Base-by-base conservation (phyloP, 2,113 vertebrate genomes). In the Nibea coibor region DNA sequence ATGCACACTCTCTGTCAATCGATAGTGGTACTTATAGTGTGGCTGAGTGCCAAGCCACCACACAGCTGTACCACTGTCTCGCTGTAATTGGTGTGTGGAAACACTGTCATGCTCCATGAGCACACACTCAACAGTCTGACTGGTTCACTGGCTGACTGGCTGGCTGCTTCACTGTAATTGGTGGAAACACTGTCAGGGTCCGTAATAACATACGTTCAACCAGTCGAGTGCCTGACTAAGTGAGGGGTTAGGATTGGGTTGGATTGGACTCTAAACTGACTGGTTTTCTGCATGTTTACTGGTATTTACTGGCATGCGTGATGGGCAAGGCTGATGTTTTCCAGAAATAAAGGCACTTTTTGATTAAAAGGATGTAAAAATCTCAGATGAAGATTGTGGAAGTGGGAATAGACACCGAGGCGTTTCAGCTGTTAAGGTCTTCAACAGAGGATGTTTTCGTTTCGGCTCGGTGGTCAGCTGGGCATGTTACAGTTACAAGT, bases 71-170 rank as follows among this genome's bases (percentile, higher is more conserved):
- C 81, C 83, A 65, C 88, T 81, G 84, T 89, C 86, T 90, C 53
- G 16, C 85, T 70, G 87, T 93, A 93, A 93, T 93, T 93, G 91
- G 87, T 89, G 88, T 88, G 91, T 88, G 91, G 90, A 91, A 93
- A 93, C 86, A 90, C 81, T 91, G 92, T 90, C 89, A 90, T 87
- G 88, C 85, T 83, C 80, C 86, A 83, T 90, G 88, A 92, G 91
- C 90, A 68, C 87, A 85, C 83, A 78, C 87, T 81, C 80, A 59
- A 35, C 88, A 63, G 75, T 69, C 71, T 77, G 87, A 90, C 88
- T 81, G 89, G 59, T 87, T 71, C 88, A 59, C 72, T 26, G 74
- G 79, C 72, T 73, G 69, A 82, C 85, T 82, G 78, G 78, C 65
- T 72, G 86, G 22, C 85, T 85, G 82, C 50, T 82, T 78, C 53